These are phyloP conservation scores for Pseudococcus longispinus DNA, from an alignment of 2,888 invertebrate genomes.

Conservation along the genomic window DNA sequence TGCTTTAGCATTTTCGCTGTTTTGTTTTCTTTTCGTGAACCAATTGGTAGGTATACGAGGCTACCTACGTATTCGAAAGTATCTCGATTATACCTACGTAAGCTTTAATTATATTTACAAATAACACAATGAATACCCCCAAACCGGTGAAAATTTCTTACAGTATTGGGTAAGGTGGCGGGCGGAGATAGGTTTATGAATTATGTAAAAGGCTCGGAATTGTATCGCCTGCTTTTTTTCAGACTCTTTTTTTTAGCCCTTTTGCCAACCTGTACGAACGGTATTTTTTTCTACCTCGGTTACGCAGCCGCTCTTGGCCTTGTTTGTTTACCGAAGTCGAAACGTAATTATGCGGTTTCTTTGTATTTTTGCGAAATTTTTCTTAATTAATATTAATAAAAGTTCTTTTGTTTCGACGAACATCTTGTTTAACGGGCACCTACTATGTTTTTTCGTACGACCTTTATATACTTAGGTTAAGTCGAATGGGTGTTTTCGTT, in stretches of 20 bases:
- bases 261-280: background rate
- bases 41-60: too few relatives aligned
- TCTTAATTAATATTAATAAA: conserved; percentile 34
- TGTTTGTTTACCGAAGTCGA: conserved; percentile 11
- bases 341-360: conserved; percentile 31
- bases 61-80: too few relatives aligned
- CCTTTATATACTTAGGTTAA: background rate
- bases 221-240: background rate
- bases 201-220: conserved; percentile 15
- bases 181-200: background rate
- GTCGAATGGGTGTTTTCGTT: background rate
- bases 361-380: conserved; percentile 28
- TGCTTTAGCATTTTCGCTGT: background rate
- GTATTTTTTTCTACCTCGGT: background rate
- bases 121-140: background rate
- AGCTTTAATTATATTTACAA: conserved; percentile 5
- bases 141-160: background rate
- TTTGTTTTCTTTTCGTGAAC: background rate
- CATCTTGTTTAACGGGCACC: background rate
- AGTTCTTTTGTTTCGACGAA: conserved; percentile 5
- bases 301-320: background rate
- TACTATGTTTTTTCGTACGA: background rate
- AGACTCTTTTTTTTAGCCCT: background rate
- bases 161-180: background rate
- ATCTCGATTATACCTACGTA: background rate